phyloP scores from a whole-genome alignment of 2,888 invertebrate genomes.

The Catocala fraxini region DNA sequence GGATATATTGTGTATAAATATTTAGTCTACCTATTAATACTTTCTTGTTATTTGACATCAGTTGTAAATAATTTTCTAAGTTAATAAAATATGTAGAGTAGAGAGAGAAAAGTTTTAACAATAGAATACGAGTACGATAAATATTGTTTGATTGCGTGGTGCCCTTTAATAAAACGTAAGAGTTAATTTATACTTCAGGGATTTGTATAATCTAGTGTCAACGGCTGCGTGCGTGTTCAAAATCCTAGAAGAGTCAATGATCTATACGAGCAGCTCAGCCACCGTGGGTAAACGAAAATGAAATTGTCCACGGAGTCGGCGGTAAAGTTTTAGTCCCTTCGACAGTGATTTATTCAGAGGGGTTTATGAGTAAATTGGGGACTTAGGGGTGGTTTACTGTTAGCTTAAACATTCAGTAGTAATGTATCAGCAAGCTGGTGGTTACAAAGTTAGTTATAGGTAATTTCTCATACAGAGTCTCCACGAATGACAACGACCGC shows the following conservation, averaged over 20 bases:
- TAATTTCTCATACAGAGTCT: constrained; percentile 47
- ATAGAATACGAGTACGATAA: no score
- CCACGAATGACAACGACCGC: constrained; percentile 49
- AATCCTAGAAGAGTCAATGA: constrained; percentile 11
- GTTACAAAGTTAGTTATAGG: constrained; percentile 28
- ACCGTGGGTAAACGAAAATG: constrained; percentile 30
- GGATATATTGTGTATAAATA: no score
- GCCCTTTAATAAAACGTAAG: no score
- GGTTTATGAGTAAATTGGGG: constrained; percentile 44
- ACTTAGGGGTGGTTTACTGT: constrained; percentile 21
- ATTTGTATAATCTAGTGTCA: constrained; percentile 1
- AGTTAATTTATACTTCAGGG: background rate
- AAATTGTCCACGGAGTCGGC: constrained; percentile 25
- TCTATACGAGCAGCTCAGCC: constrained; percentile 11
- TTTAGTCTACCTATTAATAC: no score
- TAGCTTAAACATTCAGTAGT: constrained; percentile 13
- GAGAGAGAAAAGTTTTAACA: no score
- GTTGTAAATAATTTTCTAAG: no score
- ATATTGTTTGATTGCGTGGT: no score
- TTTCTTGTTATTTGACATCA: no score
- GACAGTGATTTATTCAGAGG: constrained; percentile 48
- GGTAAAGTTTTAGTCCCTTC: constrained; percentile 47
- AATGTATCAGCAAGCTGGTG: constrained; percentile 26
- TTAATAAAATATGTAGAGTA: no score
- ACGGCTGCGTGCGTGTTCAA: constrained; percentile 4